Evolutionary conservation across 92 coral and sea anemone genomes (phyloP).

Genomic region (Parazoanthus atlanticus): DNA sequence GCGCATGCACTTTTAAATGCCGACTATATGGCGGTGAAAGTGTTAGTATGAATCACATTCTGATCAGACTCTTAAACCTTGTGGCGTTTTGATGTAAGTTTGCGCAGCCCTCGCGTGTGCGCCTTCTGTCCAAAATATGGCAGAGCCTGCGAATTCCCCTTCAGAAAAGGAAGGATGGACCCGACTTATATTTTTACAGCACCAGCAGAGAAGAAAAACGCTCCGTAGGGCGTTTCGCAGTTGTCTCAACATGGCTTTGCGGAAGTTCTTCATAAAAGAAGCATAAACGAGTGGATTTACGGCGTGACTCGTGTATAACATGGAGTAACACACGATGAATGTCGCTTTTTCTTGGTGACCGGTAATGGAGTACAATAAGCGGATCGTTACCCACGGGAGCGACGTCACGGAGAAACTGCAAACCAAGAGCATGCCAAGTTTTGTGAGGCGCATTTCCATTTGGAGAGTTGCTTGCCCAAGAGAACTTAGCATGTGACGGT

Average conservation of each 20-base stretch:
- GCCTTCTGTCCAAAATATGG: not conserved
- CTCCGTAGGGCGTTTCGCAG: not conserved
- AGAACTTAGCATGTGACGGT: constrained; percentile 30
- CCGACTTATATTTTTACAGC: not conserved
- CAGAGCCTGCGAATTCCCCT: not conserved
- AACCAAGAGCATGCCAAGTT: constrained; percentile 33
- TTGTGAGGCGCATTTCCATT: constrained; percentile 53
- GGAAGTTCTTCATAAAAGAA: constrained; percentile 48
- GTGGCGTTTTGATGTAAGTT: not conserved
- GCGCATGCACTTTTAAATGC: no score
- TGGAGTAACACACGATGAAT: constrained; percentile 45
- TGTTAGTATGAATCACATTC: no score
- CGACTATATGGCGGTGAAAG: no score
- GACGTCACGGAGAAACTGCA: constrained; percentile 48
- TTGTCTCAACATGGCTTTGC: constrained; percentile 40
- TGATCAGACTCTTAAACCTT: no score
- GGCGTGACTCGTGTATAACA: constrained; percentile 50
- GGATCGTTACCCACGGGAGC: constrained; percentile 55
- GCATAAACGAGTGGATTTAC: constrained; percentile 58
- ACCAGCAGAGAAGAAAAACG: not conserved
- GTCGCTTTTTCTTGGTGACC: constrained; percentile 50
- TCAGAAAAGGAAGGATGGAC: not conserved
- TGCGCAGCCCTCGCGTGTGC: not conserved
- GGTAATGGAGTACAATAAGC: constrained; percentile 50
- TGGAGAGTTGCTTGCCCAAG: constrained; percentile 51